Evolutionary conservation across 2,797 vertebrate species (phyloP).

Genomic region (Gambelia wislizenii): DNA sequence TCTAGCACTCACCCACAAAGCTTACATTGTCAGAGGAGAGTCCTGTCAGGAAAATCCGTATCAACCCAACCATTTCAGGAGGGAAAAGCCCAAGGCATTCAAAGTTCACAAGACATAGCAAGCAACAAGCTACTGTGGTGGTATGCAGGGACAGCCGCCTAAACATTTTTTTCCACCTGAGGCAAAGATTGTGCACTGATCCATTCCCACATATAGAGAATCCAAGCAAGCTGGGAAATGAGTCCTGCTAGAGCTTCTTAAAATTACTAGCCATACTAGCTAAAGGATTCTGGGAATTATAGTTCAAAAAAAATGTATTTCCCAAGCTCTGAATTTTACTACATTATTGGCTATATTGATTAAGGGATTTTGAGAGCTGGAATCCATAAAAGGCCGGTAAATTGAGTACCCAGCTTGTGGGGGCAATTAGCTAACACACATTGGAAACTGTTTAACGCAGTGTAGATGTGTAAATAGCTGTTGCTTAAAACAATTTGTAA

Average conservation of each 20-base stretch:
- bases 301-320: no score
- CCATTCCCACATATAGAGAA: neutral
- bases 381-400: no score
- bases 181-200: neutral
- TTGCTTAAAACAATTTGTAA: no score
- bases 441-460: no score
- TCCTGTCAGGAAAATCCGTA: constrained; percentile 4
- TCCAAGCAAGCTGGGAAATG: neutral
- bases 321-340: no score
- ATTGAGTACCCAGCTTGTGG: no score
- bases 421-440: no score
- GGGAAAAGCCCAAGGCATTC: neutral
- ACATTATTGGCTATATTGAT: no score
- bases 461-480: no score
- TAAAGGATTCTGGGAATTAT: no score
- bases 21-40: constrained; percentile 5
- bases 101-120: neutral
- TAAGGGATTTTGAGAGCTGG: no score
- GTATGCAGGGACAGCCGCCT: neutral
- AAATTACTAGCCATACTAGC: no score
- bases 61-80: neutral
- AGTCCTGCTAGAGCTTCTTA: neutral
- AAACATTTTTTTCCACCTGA: neutral
- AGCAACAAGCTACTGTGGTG: neutral
- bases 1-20: constrained; percentile 11